Percentiles rank a stretch among this genome's conserved stretches.
Evolutionary conservation across 2,113 vertebrate genomes (phyloP).

Genomic region (Astur gentilis): DNA sequence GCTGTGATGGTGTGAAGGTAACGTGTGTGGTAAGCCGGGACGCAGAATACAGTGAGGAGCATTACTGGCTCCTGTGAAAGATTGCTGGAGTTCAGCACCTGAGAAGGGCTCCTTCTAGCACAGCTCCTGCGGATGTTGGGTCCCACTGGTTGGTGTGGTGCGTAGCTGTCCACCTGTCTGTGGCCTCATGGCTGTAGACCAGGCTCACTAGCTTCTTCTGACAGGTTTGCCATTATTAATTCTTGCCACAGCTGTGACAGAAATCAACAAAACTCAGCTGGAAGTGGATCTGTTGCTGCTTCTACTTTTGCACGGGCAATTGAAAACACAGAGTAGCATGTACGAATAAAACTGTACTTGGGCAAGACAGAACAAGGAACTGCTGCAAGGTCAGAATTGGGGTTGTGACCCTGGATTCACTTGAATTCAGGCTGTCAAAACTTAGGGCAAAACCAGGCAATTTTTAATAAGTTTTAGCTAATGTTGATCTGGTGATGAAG

Average conservation of each 20-base stretch:
- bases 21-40: not conserved
- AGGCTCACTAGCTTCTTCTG: not conserved
- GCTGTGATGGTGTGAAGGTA: not conserved
- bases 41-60: not conserved
- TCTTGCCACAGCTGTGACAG: not conserved
- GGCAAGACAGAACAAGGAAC: not conserved
- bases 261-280: not conserved
- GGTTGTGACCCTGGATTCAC: not conserved
- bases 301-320: not conserved
- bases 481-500: not conserved
- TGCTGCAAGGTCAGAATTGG: not conserved
- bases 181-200: not conserved
- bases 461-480: not conserved
- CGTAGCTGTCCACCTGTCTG: not conserved
- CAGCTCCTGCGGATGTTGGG: fast-evolving
- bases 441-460: not conserved
- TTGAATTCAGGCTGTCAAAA: not conserved
- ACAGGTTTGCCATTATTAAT: not conserved
- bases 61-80: not conserved
- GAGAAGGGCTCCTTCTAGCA: not conserved
- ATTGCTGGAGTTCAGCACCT: not conserved
- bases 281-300: not conserved
- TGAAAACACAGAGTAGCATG: not conserved
- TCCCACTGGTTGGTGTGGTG: not conserved
- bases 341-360: not conserved